Conservation (phyloP, 2,888 invertebrate species). For the Schizaphis graminum region DNA sequence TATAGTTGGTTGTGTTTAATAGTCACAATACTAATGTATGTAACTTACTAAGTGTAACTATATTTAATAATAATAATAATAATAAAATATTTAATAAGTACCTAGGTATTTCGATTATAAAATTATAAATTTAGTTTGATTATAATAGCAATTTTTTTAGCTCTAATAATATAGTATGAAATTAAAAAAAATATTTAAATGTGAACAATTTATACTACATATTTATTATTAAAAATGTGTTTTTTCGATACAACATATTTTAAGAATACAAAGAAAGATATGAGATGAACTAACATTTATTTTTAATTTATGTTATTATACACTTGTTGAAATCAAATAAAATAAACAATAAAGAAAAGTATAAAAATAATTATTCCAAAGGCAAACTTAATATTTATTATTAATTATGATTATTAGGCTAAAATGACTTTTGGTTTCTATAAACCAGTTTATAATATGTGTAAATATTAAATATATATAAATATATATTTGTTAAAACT, state of each 20-base stretch:
- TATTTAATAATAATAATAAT: not conserved
- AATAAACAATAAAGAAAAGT: not conserved
- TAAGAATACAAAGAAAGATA: not conserved
- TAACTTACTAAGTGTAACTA: not conserved
- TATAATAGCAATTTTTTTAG: not conserved
- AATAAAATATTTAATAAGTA: not conserved
- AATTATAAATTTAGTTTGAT: not conserved
- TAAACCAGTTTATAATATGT: not conserved
- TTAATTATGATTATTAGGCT: not conserved
- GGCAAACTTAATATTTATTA: not conserved
- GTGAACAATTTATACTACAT: not conserved
- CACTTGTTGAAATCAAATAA: not conserved
- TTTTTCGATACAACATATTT: not conserved
- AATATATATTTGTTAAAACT: not conserved
- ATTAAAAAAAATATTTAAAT: not conserved
- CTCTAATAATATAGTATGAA: not conserved
- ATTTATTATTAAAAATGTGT: not conserved
- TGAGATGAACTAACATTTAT: not conserved
- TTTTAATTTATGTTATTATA: not conserved
- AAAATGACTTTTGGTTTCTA: not conserved
- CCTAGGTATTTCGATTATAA: not conserved
- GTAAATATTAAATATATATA: not conserved
- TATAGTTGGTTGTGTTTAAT: not conserved
- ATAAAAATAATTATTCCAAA: not conserved
- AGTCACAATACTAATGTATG: not conserved